These are phyloP conservation scores for Caenorhabditis sp. DNA, from an alignment of 2,888 invertebrate genomes.

Conservation along the genomic window DNA sequence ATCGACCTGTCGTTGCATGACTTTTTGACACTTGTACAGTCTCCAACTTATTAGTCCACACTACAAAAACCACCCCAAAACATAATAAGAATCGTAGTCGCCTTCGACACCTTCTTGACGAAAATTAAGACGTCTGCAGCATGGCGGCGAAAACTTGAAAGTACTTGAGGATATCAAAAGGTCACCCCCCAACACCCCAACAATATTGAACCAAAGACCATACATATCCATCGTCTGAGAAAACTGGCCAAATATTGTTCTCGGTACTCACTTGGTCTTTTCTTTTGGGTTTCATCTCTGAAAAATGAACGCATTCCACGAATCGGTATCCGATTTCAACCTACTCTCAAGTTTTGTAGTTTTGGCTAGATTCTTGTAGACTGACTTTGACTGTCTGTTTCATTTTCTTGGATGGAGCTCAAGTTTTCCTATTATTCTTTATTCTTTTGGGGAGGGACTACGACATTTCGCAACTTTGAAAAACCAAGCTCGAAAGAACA, in stretches of 20 bases:
- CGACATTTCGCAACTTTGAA: no score
- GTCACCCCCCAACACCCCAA: no score
- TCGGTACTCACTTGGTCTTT: conserved; percentile 6
- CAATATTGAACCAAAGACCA: conserved; percentile 44
- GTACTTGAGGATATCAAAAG: conserved; percentile 55
- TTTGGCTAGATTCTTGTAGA: not conserved
- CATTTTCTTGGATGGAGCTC: no score
- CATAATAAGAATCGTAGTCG: no score
- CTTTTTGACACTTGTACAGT: no score
- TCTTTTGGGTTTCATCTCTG: conserved; percentile 11
- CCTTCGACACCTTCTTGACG: not conserved
- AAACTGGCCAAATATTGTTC: conserved; percentile 42
- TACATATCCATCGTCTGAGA: conserved; percentile 36
- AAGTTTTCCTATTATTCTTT: no score
- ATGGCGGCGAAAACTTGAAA: conserved; percentile 34
- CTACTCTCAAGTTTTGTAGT: not conserved
- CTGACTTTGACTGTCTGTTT: no score
- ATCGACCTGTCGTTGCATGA: no score
- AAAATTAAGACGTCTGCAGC: not conserved
- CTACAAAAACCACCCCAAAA: conserved; percentile 25
- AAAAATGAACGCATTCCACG: conserved; percentile 17
- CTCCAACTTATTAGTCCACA: conserved; percentile 3
- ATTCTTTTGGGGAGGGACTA: no score
- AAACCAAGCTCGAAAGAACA: not conserved
- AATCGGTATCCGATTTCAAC: conserved; percentile 27